phyloP scores from a whole-genome alignment of 1,140 invertebrate genomes.

The Diorhabda elongata region DNA sequence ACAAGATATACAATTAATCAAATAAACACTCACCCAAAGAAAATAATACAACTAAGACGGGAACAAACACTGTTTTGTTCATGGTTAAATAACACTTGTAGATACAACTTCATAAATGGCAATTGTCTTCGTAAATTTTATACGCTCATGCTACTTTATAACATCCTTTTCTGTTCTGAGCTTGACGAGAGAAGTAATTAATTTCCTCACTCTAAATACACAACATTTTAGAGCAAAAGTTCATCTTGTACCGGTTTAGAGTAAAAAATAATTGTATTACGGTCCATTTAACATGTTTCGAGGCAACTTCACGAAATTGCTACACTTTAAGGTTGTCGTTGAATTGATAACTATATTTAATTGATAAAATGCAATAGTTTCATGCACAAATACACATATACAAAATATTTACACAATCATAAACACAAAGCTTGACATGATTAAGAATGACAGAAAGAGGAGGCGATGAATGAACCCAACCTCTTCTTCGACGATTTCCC shows the following conservation, averaged over 20 bases:
- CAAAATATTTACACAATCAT: background rate
- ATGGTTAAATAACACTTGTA: constrained; percentile 1
- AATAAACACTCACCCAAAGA: background rate
- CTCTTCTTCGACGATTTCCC: background rate
- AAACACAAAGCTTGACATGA: background rate
- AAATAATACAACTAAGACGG: background rate
- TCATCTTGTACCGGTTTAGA: constrained; percentile 15
- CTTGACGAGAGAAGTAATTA: background rate
- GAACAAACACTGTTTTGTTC: background rate
- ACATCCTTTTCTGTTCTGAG: background rate
- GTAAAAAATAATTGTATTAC: background rate
- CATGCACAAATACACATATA: background rate
- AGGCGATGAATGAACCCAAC: constrained; percentile 1
- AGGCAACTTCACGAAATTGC: background rate
- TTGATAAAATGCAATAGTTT: background rate
- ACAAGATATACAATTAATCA: too few relatives aligned
- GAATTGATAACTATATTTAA: background rate
- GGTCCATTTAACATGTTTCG: background rate
- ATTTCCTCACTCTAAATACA: background rate
- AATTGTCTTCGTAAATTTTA: background rate
- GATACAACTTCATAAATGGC: background rate
- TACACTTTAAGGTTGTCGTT: background rate
- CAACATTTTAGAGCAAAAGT: constrained; percentile 17
- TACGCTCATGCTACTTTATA: background rate
- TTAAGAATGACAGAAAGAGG: background rate